Base-by-base conservation (phyloP, 2,888 invertebrate species). In the Cheilosia vernalis region DNA sequence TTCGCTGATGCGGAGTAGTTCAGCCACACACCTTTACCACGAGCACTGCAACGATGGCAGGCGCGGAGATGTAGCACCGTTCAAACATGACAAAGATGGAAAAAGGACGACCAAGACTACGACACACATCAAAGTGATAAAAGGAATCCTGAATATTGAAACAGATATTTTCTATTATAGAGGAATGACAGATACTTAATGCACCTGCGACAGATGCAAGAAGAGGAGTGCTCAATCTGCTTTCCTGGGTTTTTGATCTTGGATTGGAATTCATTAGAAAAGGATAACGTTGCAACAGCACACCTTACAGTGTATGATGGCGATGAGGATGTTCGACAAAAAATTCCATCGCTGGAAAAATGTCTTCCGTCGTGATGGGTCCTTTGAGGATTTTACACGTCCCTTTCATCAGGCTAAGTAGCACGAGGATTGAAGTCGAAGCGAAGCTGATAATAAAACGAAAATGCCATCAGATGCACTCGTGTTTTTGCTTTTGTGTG, bases 81-180 rank as follows among this genome's bases (percentile, higher is more conserved):
- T 51, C 40, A 33, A 58, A 9, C 17, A 24, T 7, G 49, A 15
- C n/a, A 61, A 37, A 17, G 17, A 13, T 56, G 19, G 24, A 76
- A 17, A n/a, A 37, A 60, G n/a, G 19, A 44, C 40, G 21, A 51
- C 27, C 21, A 24, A 3, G 21, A 9, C 10, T 49, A 77, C 15
- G 63, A 74, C 17, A 49, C 40, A 37, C 72, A 77, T 58, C 63
- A 70, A 53, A 69, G 69, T 69, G 69, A 84, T 80, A 74, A 84
- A 69, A 64, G 74, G 53, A 63, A 74, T 56, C 33, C 49, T 80
- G 79, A 63, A 53, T 80, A 80, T 84, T 74, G 80, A 84, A 74
- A 80, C 64, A 80, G 74, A 84, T 74, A 84, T 80, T 84, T 84
- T 80, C 80, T 84, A 84, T 84, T 80, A 53, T 47, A 60, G 58